These are phyloP conservation scores for Beroe ovata DNA, from an alignment of 37 sponge, comb jelly and placozoan species.

Conservation along the genomic window DNA sequence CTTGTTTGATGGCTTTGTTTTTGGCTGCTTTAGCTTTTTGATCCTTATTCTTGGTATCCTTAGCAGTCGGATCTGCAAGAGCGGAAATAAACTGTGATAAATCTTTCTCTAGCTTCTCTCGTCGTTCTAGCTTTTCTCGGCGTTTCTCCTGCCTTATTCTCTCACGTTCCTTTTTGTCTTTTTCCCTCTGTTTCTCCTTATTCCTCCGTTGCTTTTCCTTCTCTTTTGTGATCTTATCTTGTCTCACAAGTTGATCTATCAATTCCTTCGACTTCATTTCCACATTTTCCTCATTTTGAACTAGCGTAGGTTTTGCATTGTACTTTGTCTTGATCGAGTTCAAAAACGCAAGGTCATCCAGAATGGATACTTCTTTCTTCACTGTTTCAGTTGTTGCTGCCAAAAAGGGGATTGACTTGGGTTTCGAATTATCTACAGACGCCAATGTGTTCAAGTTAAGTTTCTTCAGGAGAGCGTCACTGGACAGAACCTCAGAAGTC, in stretches of 20 bases:
- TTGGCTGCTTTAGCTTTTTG: neutral
- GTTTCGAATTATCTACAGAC: neutral
- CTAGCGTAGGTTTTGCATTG: neutral
- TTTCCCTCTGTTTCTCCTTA: conserved; percentile 59
- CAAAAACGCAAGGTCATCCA: conserved; percentile 57
- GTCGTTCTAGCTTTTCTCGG: conserved; percentile 1
- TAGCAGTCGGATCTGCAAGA: neutral
- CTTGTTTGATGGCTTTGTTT: neutral
- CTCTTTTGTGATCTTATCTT: conserved; percentile 41
- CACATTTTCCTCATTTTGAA: neutral
- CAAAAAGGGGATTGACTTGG: conserved; percentile 52
- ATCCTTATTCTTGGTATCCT: neutral
- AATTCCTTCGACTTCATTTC: conserved; percentile 64
- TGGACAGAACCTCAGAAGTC: neutral
- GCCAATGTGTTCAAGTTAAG: neutral
- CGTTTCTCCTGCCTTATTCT: conserved; percentile 21
- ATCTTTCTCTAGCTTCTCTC: conserved; percentile 33
- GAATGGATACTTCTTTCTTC: conserved; percentile 55
- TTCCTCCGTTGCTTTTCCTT: conserved; percentile 56
- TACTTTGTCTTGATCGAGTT: conserved; percentile 51
- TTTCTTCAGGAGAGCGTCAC: conserved; percentile 13
- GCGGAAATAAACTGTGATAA: conserved; percentile 17
- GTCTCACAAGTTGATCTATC: conserved; percentile 26
- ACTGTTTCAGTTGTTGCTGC: conserved; percentile 8
- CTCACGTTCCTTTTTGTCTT: conserved; percentile 57